A percentile compares a stretch with the other conserved stretches of the same genome.
phyloP scores from a whole-genome alignment of 1,140 invertebrate species.

The Hirudo medicinalis region DNA sequence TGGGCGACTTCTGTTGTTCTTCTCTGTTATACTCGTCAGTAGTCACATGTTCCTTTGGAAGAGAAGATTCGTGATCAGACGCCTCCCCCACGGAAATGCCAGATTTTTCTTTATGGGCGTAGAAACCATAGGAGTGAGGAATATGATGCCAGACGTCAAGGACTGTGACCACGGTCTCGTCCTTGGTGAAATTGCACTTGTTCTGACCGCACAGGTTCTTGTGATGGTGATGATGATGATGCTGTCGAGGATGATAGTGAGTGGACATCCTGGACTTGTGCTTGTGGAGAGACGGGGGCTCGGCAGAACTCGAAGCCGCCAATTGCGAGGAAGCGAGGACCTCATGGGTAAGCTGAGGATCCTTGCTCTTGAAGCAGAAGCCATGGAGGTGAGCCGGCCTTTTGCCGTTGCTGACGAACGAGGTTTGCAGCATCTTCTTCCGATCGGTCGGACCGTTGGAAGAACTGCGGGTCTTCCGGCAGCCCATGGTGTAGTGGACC shows the following conservation, averaged over 20 bases:
- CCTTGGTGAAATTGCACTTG: slow-evolving; percentile 15
- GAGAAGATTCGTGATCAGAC: not conserved
- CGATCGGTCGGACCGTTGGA: too few relatives aligned
- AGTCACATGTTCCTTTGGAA: not conserved
- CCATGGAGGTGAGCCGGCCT: not conserved
- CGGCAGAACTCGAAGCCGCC: not conserved
- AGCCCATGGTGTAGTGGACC: too few relatives aligned
- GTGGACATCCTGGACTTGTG: not conserved
- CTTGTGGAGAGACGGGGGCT: not conserved
- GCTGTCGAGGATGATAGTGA: not conserved
- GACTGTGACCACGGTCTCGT: slow-evolving; percentile 16
- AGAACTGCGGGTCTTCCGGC: too few relatives aligned
- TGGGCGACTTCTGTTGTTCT: not conserved
- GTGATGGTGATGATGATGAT: not conserved
- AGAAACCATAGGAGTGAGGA: not conserved
- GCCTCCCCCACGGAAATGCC: not conserved
- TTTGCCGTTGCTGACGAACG: not conserved
- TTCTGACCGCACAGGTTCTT: slow-evolving; percentile 1
- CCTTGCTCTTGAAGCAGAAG: not conserved
- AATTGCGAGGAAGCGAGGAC: not conserved
- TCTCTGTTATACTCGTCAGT: not conserved
- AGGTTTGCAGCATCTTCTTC: too few relatives aligned
- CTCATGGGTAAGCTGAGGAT: not conserved
- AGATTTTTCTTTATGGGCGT: not conserved
- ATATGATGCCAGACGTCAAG: slow-evolving; percentile 15